Percentiles rank a stretch among this genome's conserved stretches.
Conservation (phyloP, 2,888 invertebrate species). For the Seladonia tumulorum region DNA sequence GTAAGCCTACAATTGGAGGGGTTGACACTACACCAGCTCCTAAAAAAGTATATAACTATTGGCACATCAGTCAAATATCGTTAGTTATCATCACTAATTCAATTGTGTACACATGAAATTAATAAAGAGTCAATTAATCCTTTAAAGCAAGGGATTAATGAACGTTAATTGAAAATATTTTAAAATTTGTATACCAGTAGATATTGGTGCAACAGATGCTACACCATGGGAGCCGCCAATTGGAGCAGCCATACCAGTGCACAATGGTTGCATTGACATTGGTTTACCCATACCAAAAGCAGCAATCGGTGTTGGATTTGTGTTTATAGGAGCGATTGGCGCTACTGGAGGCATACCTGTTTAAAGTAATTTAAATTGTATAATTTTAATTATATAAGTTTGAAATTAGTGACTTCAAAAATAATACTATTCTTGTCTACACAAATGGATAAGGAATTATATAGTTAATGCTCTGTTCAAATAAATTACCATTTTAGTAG, state of each 20-base stretch:
- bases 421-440: not conserved
- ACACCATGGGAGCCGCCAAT: conserved; percentile 70
- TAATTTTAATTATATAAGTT: too few relatives aligned
- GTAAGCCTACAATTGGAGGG: conserved; percentile 69
- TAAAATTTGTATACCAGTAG: conserved; percentile 67
- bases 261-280: conserved; percentile 77
- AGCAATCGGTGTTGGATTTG: conserved; percentile 80
- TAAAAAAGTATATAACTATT: conserved; percentile 45
- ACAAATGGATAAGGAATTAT: not conserved
- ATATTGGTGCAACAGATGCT: conserved; percentile 70
- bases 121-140: too few relatives aligned
- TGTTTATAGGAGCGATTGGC: conserved; percentile 80
- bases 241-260: conserved; percentile 71
- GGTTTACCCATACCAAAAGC: conserved; percentile 80
- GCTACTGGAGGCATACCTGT: conserved; percentile 77
- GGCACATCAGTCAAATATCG: conserved; percentile 8
- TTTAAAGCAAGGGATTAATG: not conserved
- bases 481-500: conserved; percentile 12
- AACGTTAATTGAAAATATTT: not conserved
- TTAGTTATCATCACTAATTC: not conserved
- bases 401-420: not conserved
- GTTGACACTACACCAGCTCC: conserved; percentile 73
- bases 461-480: conserved; percentile 6
- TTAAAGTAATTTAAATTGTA: conserved; percentile 46
- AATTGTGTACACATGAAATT: not conserved